Base-by-base conservation (phyloP, 2,888 invertebrate species). In the Epinotia ramella region DNA sequence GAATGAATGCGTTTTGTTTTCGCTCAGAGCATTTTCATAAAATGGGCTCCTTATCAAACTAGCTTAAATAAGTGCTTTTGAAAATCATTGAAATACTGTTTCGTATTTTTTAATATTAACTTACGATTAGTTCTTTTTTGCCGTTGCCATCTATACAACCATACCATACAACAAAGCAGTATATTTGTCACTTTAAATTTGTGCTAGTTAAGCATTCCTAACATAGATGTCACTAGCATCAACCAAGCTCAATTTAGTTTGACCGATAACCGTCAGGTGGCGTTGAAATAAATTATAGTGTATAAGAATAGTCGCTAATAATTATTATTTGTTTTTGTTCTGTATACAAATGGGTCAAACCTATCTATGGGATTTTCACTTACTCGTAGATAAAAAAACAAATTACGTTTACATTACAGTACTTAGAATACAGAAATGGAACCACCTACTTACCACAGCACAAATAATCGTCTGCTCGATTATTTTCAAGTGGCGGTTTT, bases 181-280 rank as follows among this genome's bases (percentile, higher is more conserved):
- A 18, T 28, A n/a, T n/a, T n/a, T n/a, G 12, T 57, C 13, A 13
- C 5, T 16, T n/a, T 12, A 11, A n/a, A 13, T 16, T 63, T 3
- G 24, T 12, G 5, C 40, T 56, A 68, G 62, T 56, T 56, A 2
- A 16, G 4, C 6, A 11, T 6, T 9, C 0, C 6, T 2, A 2
- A 4, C 7, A 16, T 40, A 73, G 73, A 73, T 73, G 67, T 67
- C 73, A n/a, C 67, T 62, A 20, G 60, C 7, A 53, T 16, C n/a
- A 40, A 49, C 5, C 7, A 9, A n/a, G 18, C 18, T 11, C 3
- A 16, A 24, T 12, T 12, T 59, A 49, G 59, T 28, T 65, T 1
- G 11, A 40, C 4, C 2, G 2, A 2, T 5, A 59, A 33, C 4
- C 33, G 46, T 3, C 46, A 74, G 74, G 65, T 74, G 65, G 65